These are phyloP conservation scores for Orthochromis malagaraziensis DNA, from an alignment of 2,113 vertebrate species.

Conservation along the genomic window DNA sequence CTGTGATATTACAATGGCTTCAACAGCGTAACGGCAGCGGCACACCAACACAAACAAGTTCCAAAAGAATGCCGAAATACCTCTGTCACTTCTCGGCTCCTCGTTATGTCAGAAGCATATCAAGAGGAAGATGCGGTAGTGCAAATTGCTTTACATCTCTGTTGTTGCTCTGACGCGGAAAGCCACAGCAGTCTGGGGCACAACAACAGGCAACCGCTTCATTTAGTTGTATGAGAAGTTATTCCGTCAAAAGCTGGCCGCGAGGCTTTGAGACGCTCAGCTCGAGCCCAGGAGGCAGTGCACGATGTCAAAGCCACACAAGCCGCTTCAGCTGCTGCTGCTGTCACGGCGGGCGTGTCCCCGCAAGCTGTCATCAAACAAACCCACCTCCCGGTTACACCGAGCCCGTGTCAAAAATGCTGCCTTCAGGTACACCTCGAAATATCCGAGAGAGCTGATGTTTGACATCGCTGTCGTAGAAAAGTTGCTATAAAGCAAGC, in stretches of 20 bases:
- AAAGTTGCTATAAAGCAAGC: not conserved
- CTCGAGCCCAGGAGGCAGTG: not conserved
- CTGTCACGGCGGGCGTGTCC: constrained; percentile 40
- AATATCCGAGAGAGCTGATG: not conserved
- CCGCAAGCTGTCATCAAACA: constrained; percentile 29
- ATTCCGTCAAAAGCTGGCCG: not conserved
- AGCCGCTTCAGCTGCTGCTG: not conserved
- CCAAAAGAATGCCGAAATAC: constrained; percentile 42
- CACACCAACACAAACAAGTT: not conserved
- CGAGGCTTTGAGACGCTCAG: not conserved
- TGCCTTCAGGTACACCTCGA: constrained; percentile 28
- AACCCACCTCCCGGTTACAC: not conserved
- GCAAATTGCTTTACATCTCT: constrained; percentile 50
- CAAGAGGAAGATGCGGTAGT: constrained; percentile 41
- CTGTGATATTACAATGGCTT: not conserved
- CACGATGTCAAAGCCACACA: not conserved
- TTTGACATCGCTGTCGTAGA: not conserved
- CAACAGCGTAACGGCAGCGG: not conserved
- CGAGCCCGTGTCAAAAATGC: constrained; percentile 3
- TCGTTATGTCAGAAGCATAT: constrained; percentile 48
- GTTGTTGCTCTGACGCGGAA: constrained; percentile 29
- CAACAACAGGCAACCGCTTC: constrained; percentile 1
- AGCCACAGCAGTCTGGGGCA: constrained; percentile 8
- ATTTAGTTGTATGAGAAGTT: constrained; percentile 29
- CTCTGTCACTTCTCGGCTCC: constrained; percentile 55